These are phyloP conservation scores for Amphibalanus amphitrite DNA, from an alignment of 1,140 invertebrate genomes.

Conservation along the genomic window DNA sequence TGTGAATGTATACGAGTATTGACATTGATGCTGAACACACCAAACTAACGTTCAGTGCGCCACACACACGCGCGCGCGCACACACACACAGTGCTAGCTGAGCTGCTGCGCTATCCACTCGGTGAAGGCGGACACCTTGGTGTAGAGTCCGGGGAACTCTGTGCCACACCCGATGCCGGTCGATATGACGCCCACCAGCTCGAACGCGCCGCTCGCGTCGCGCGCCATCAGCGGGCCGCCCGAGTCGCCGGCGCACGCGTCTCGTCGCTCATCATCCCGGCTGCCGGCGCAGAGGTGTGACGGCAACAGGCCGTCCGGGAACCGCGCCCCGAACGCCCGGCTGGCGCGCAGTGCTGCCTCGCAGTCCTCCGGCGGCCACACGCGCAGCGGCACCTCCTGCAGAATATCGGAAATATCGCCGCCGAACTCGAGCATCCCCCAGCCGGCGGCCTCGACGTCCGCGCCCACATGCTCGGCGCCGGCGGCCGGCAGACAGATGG, in stretches of 20 bases:
- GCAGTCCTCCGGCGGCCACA: conserved; percentile 35
- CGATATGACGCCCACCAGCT: conserved; percentile 20
- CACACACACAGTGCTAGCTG: neutral
- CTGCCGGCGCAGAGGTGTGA: conserved; percentile 12
- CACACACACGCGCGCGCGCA: no score
- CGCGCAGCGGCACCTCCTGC: conserved; percentile 35
- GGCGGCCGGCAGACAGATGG: conserved; percentile 45
- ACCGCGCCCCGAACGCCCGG: neutral
- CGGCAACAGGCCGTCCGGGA: neutral
- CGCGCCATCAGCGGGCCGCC: conserved; percentile 19
- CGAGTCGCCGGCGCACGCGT: conserved; percentile 17
- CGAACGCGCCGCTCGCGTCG: conserved; percentile 16
- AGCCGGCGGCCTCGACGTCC: conserved; percentile 30
- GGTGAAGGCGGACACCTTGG: conserved; percentile 19
- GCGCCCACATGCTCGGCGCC: conserved; percentile 28
- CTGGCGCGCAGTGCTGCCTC: neutral
- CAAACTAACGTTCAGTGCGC: no score
- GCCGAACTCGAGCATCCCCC: conserved; percentile 37
- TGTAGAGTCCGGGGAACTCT: no score
- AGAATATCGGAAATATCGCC: conserved; percentile 35
- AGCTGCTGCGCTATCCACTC: conserved; percentile 18
- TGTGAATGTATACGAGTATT: no score
- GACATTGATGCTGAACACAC: no score
- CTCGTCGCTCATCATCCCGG: conserved; percentile 3
- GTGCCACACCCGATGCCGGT: conserved; percentile 22